phyloP scores from a whole-genome alignment of 2,797 vertebrate genomes.

The Pseudocheirus occidentalis region DNA sequence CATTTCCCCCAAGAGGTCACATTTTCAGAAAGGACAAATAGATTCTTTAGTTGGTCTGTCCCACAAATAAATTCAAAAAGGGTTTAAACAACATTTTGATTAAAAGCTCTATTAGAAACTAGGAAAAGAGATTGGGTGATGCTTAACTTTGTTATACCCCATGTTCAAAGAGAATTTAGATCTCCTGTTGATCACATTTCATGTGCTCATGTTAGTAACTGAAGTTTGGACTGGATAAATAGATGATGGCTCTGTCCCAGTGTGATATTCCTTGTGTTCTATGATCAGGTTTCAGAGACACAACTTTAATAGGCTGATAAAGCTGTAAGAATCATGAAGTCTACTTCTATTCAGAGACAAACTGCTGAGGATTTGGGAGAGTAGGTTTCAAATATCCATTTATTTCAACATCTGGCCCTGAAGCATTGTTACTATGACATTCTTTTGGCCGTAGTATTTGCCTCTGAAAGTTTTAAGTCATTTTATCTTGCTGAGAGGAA shows the following conservation, averaged over 20 bases:
- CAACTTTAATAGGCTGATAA: not conserved
- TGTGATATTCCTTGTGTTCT: not conserved
- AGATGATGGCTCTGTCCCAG: not conserved
- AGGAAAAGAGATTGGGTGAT: not conserved
- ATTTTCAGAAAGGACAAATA: not conserved
- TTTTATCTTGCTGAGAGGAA: not conserved
- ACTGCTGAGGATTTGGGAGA: not conserved
- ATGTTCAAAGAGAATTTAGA: not conserved
- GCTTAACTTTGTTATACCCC: not conserved
- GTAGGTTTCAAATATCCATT: not conserved
- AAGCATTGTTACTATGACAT: not conserved
- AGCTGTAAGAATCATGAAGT: not conserved
- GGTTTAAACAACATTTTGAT: not conserved
- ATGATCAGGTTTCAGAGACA: not conserved
- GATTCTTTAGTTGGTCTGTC: not conserved
- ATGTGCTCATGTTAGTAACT: not conserved
- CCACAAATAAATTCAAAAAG: not conserved
- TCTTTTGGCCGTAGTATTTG: not conserved
- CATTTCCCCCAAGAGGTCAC: not conserved
- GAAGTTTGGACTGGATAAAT: not conserved
- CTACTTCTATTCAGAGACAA: not conserved
- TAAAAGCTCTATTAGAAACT: not conserved
- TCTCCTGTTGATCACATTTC: not conserved
- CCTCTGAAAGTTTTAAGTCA: not conserved
- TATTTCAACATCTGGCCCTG: not conserved